phyloP scores from a whole-genome alignment of 1,140 invertebrate genomes.

The Dendrolimus punctatus region DNA sequence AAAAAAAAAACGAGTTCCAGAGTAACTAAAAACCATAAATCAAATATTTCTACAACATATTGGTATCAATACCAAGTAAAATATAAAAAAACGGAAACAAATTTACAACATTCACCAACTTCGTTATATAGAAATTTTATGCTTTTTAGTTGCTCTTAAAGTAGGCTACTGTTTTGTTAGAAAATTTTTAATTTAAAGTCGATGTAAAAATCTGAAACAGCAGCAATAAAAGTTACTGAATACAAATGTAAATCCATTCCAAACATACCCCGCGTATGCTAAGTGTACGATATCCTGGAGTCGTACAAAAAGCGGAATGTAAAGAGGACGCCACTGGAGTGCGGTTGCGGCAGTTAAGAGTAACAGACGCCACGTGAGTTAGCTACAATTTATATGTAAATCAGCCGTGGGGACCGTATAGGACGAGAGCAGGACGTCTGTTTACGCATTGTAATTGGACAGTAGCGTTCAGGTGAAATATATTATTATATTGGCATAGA shows the following conservation, averaged over 20 bases:
- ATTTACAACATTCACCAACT: too few species aligned
- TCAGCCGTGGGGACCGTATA: slow-evolving; percentile 34
- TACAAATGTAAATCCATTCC: neutral
- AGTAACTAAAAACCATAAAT: too few species aligned
- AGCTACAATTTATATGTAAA: slow-evolving; percentile 69
- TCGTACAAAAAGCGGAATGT: neutral
- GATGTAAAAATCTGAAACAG: neutral
- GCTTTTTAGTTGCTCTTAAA: too few species aligned
- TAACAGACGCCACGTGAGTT: slow-evolving; percentile 64
- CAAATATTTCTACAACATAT: too few species aligned
- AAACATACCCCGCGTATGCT: neutral
- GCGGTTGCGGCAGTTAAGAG: slow-evolving; percentile 62
- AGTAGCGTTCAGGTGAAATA: too few species aligned
- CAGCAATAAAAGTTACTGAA: neutral
- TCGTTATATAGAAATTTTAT: too few species aligned
- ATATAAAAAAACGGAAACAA: too few species aligned
- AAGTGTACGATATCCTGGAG: neutral
- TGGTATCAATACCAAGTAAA: too few species aligned
- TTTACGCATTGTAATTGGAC: neutral
- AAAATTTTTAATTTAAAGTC: too few species aligned
- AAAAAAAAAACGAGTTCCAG: too few species aligned
- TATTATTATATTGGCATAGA: too few species aligned
- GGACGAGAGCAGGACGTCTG: slow-evolving; percentile 15
- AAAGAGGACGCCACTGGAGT: slow-evolving; percentile 17
- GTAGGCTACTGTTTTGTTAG: too few species aligned